Base-by-base conservation (phyloP, 1,140 invertebrate genomes). In the Portunus trituberculatus region DNA sequence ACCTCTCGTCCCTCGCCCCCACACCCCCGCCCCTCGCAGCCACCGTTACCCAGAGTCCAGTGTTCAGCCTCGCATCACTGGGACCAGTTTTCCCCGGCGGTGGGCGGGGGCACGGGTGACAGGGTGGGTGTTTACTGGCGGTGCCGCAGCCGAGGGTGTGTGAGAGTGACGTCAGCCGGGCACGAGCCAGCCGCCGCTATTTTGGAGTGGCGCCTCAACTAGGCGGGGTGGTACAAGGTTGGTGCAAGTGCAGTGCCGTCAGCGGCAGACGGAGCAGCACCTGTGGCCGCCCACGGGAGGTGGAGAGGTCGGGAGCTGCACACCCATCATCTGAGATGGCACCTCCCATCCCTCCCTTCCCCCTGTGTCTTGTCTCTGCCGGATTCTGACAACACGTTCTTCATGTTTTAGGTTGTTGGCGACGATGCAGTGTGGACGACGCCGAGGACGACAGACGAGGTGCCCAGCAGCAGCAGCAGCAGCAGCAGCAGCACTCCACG, bases 101-200 rank as follows among this genome's bases (percentile, higher is more conserved):
- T 52, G 91, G 91, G 29, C n/a, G 91, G 20, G 91, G 92, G 92
- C 4, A n/a, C 31, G 76, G 25, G 92, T 82, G 92, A 39, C 31
- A 46, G 83, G 14, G 92, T 8, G 20, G 48, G 88, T 91, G 89
- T 91, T 91, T 91, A 91, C 46, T 91, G 88, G 90, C 52, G 48
- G 59, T 3, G 52, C 29, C 29, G 92, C 46, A 14, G 83, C 39
- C n/a, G 92, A 87, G 83, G 92, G 83, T 46, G 92, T 52, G 83
- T 8, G 91, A 28, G 92, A 39, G 83, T 93, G 92, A 93, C 92
- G 92, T 93, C 92, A 93, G 28, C 92, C 83, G 46, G 92, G 92
- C 83, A 93, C 92, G 76, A 93, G 92, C 92, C 92, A 87, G 92
- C 82, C 46, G 45, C 92, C 83, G 92, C 92, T 93, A 93, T 93